These are phyloP conservation scores for Drosophila mayri DNA, from an alignment of 1,140 invertebrate species.

Conservation along the genomic window DNA sequence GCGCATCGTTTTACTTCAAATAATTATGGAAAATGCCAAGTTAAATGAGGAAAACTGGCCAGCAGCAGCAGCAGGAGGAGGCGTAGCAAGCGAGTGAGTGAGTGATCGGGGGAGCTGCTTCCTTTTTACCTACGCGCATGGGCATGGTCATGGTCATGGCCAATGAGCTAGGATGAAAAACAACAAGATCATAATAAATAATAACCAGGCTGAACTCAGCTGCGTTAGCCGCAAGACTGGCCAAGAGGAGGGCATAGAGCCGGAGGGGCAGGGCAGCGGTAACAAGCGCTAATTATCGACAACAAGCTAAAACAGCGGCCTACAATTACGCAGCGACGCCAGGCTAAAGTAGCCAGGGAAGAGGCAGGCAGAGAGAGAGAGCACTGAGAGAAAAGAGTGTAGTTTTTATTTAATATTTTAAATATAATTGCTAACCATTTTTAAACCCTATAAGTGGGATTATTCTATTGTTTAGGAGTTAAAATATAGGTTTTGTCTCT, in stretches of 20 bases:
- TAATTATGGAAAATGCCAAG: constrained; percentile 79
- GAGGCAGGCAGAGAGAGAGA: constrained; percentile 2
- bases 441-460: no score
- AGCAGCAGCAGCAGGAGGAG: constrained; percentile 9
- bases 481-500: no score
- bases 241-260: not conserved
- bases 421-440: no score
- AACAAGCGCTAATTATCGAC: constrained; percentile 82
- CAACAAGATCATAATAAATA: constrained; percentile 82
- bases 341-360: constrained; percentile 39
- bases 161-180: constrained; percentile 81
- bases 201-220: constrained; percentile 64
- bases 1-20: constrained; percentile 71
- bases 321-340: constrained; percentile 78
- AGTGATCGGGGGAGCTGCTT: constrained; percentile 52
- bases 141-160: constrained; percentile 64
- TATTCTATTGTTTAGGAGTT: no score
- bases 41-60: constrained; percentile 38
- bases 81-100: constrained; percentile 18
- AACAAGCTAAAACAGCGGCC: constrained; percentile 81
- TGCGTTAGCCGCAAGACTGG: constrained; percentile 29
- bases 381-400: not conserved
- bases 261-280: constrained; percentile 58
- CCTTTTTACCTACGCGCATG: constrained; percentile 65
- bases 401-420: no score